Conservation (phyloP, 2,888 invertebrate species). For the Vannuccia rotundouncinata region DNA sequence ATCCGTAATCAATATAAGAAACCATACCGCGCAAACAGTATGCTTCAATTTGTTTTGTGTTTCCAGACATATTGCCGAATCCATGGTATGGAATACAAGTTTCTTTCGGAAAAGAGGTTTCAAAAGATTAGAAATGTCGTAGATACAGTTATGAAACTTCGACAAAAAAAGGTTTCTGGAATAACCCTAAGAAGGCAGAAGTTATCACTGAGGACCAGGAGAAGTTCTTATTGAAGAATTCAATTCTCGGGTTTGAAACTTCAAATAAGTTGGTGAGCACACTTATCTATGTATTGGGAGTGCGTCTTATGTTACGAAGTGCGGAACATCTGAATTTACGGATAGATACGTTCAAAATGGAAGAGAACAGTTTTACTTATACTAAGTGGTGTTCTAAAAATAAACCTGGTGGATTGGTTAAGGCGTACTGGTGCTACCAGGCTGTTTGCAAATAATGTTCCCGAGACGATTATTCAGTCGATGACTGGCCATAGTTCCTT, state of each 20-base stretch:
- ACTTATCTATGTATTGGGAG: background rate
- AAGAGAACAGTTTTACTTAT: background rate
- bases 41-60: background rate
- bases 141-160: background rate
- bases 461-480: background rate
- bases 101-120: background rate
- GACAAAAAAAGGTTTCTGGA: background rate
- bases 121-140: background rate
- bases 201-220: background rate
- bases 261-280: background rate
- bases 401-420: background rate
- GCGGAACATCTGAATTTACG: background rate
- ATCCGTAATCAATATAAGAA: background rate
- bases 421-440: background rate
- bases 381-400: background rate
- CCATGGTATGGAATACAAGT: background rate
- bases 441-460: background rate
- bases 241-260: background rate
- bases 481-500: background rate
- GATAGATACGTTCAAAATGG: background rate
- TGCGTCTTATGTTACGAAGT: background rate
- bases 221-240: background rate
- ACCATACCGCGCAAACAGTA: background rate
- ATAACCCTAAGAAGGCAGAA: background rate
- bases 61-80: background rate